Evolutionary conservation across 2,888 invertebrate species (phyloP), one percentile per base, ranked within the genome.

Genomic region (Marronus borbonicus): DNA sequence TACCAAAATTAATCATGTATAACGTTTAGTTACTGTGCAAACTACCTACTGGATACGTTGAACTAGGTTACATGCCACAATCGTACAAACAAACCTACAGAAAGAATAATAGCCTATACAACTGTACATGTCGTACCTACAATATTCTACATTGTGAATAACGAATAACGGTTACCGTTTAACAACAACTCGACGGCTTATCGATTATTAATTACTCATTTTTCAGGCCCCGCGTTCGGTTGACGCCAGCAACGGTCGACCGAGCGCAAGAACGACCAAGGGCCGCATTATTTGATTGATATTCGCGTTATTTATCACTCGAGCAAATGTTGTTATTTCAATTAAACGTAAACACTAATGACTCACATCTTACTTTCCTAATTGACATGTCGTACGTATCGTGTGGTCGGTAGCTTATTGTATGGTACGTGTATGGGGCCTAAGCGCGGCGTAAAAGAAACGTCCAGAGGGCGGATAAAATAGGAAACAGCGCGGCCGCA

Each of bases 151-250:
- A 74, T 74, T 60, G 24, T 44, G 60, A 60, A 60, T 74, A 74
- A 74, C 72, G 72, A 60, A 74, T 74, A 74, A 74, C 24, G 72
- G 72, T 60, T 74, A 74, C 60, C 72, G 72, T 74, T 74, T 74
- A 74, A 74, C 62, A 60, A 74, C 72, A 74, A 74, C 72, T 74
- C 72, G 72, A 49, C 72, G 60, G 72, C 55, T 68, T 86, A 87
- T 87, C 86, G 87, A 87, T 87, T 87, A 86, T 87, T 87, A 87
- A 87, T 87, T 87, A 87, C 86, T 87, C 87, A 87, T 87, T 85
- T 86, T 86, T 85, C 84, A 84, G 84, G 24, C 62, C 77, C 75
- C 44, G 20, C 66, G 12, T 39, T 49, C 58, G 52, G 24, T 24
- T 49, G 74, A 14, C 58, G 55, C 60, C 62, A 12, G n/a, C 62